These are phyloP conservation scores for Pantherophis vulpinus DNA, from an alignment of 2,797 vertebrate genomes.

Conservation along the genomic window DNA sequence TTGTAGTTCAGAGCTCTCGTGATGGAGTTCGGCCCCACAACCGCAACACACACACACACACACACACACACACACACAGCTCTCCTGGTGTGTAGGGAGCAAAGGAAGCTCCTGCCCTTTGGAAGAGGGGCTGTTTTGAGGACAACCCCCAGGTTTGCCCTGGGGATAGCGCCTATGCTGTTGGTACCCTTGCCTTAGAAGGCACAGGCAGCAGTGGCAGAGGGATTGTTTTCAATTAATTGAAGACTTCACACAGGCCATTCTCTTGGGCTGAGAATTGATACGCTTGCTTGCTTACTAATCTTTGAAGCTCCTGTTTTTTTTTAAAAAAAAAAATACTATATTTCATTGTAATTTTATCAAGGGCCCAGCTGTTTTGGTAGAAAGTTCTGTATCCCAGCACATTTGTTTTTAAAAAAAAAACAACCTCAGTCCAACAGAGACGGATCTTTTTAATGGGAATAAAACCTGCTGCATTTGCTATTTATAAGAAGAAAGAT, in stretches of 20 bases:
- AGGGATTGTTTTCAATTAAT: neutral
- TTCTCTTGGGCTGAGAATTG: neutral
- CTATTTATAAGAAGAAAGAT: neutral
- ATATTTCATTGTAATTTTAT: neutral
- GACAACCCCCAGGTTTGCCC: neutral
- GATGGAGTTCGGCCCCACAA: neutral
- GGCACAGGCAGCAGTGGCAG: accelerated
- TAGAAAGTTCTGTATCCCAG: neutral
- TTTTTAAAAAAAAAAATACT: neutral
- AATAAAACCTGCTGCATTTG: neutral
- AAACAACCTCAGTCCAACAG: neutral
- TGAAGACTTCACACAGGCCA: neutral
- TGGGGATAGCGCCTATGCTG: neutral
- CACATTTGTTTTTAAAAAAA: neutral
- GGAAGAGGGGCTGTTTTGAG: neutral
- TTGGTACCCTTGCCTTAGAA: neutral
- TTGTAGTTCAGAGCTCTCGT: neutral
- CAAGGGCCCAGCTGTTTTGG: neutral
- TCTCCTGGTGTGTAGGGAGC: neutral
- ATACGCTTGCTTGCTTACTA: neutral
- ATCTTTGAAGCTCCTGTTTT: neutral
- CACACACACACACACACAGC: neutral
- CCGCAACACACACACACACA: neutral
- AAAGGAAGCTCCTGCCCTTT: neutral
- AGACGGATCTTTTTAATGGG: neutral